Evolutionary conservation across 2,113 vertebrate species (phyloP).

Genomic region (Vidua chalybeata): DNA sequence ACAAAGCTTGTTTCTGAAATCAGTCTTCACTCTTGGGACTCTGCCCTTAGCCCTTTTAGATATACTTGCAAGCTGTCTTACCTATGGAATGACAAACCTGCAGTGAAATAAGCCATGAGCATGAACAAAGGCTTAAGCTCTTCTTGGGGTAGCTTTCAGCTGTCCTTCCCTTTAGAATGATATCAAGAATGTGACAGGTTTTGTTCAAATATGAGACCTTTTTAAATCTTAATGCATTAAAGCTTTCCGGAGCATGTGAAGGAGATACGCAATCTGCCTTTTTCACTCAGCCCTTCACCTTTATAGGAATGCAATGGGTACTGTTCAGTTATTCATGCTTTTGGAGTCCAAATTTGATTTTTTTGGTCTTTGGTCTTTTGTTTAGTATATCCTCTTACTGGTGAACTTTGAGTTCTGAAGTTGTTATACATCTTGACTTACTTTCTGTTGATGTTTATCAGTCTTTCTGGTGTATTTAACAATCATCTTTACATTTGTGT

Average conservation of each 20-base stretch:
- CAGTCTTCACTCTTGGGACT: not conserved
- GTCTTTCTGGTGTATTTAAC: not conserved
- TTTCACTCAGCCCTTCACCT: not conserved
- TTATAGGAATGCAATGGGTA: not conserved
- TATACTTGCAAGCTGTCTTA: not conserved
- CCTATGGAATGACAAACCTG: not conserved
- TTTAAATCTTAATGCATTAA: not conserved
- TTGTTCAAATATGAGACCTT: not conserved
- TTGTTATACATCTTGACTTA: not conserved
- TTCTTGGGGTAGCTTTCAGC: not conserved
- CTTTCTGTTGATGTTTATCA: not conserved
- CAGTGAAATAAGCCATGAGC: not conserved
- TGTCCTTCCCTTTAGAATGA: not conserved
- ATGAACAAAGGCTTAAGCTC: not conserved
- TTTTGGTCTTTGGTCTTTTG: not conserved
- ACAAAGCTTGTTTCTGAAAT: not conserved
- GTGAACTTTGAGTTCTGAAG: not conserved
- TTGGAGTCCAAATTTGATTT: not conserved
- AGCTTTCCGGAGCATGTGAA: not conserved
- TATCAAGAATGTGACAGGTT: not conserved
- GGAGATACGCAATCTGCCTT: not conserved
- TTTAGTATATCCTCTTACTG: not conserved
- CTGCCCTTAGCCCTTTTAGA: not conserved
- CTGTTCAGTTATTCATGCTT: not conserved
- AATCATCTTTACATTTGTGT: not conserved